Evolutionary conservation across 2,888 invertebrate species (phyloP).

Genomic region (Cephonodes hylas): DNA sequence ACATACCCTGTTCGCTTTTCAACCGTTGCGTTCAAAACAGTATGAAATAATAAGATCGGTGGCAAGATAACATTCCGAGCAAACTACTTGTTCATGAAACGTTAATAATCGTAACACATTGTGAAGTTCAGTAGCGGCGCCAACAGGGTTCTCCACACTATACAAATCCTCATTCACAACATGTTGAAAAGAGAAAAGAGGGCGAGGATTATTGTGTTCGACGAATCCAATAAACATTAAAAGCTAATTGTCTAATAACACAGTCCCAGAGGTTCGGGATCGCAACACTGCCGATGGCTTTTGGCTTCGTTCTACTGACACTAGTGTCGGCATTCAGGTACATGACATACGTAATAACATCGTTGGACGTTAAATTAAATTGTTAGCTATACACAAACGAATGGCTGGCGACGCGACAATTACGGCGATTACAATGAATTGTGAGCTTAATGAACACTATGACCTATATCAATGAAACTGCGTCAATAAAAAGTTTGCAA

Average conservation of each 20-base stretch:
- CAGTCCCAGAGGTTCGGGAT: slow-evolving; percentile 60
- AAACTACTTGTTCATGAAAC: slow-evolving; percentile 7
- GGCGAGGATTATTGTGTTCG: slow-evolving; percentile 41
- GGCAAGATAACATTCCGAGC: slow-evolving; percentile 51
- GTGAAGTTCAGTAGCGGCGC: slow-evolving; percentile 25
- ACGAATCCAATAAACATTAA: slow-evolving; percentile 30
- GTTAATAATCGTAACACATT: slow-evolving; percentile 18
- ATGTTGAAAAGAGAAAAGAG: slow-evolving; percentile 78
- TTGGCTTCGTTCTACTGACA: slow-evolving; percentile 22
- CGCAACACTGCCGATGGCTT: slow-evolving; percentile 6
- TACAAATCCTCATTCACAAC: slow-evolving; percentile 55
- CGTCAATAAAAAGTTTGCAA: slow-evolving; percentile 28
- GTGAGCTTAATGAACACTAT: slow-evolving; percentile 29
- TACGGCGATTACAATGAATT: slow-evolving; percentile 39
- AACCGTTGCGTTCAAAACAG: slow-evolving; percentile 68
- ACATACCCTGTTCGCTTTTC: slow-evolving; percentile 80
- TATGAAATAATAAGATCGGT: slow-evolving; percentile 44
- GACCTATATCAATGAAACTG: slow-evolving; percentile 33
- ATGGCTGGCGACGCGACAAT: slow-evolving; percentile 27
- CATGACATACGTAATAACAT: slow-evolving; percentile 44
- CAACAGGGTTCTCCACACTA: slow-evolving; percentile 16
- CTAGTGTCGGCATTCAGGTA: slow-evolving; percentile 55
- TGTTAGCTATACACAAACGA: slow-evolving; percentile 4
- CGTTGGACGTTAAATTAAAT: slow-evolving; percentile 7
- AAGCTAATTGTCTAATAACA: slow-evolving; percentile 72